These are phyloP conservation scores for Drosophila yooni DNA, from an alignment of 2,888 invertebrate genomes.

Conservation along the genomic window DNA sequence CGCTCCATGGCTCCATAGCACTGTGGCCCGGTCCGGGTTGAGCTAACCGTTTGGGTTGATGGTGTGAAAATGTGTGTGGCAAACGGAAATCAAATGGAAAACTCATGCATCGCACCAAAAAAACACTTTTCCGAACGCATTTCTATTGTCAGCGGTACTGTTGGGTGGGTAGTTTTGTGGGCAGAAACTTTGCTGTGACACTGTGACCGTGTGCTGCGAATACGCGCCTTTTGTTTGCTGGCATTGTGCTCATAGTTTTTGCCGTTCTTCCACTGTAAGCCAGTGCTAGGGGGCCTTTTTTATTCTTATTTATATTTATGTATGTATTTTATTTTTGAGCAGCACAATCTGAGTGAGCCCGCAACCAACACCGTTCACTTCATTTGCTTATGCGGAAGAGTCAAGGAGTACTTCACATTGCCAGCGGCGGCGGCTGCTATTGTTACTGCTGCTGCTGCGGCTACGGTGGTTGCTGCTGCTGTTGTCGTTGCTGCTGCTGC, in stretches of 20 bases:
- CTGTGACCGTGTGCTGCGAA: conserved; percentile 67
- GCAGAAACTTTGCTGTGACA: conserved; percentile 66
- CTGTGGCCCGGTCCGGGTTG: conserved; percentile 14
- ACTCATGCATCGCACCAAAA: conserved; percentile 71
- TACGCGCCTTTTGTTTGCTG: conserved; percentile 73
- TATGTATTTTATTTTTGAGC: conserved; percentile 62
- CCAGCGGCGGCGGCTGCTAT: conserved; percentile 47
- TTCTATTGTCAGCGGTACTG: conserved; percentile 72
- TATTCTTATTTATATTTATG: conserved; percentile 33
- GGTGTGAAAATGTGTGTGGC: conserved; percentile 57
- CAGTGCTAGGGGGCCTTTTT: conserved; percentile 27
- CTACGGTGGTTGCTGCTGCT: conserved; percentile 25
- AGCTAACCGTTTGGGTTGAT: conserved; percentile 15
- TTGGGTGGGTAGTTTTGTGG: conserved; percentile 50
- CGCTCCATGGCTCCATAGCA: conserved; percentile 42
- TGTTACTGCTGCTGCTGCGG: conserved; percentile 60
- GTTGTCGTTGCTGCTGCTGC: conserved; percentile 23
- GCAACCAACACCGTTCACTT: conserved; percentile 66
- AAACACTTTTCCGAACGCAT: conserved; percentile 73
- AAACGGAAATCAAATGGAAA: conserved; percentile 81
- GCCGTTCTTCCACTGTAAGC: conserved; percentile 36
- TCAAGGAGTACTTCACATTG: conserved; percentile 74
- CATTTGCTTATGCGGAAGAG: conserved; percentile 78
- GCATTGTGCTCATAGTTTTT: conserved; percentile 64
- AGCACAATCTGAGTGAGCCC: conserved; percentile 35